Base-by-base conservation (phyloP, 2,888 invertebrate species). In the Drosophila barbarae region DNA sequence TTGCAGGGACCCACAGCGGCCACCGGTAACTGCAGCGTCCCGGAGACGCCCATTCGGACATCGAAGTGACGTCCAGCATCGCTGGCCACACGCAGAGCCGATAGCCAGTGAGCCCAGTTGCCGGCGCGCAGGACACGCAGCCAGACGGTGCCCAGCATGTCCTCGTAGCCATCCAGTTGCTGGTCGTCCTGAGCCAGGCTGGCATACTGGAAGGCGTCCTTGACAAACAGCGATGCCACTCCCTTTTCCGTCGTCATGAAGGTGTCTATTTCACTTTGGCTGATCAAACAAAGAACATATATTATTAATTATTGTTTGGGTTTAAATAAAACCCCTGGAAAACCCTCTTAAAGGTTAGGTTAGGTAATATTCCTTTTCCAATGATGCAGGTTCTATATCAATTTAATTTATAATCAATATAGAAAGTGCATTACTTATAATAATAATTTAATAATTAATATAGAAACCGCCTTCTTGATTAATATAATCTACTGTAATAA, bases 31-130 rank as follows among this genome's bases (percentile, higher is more conserved):
- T 15, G 7, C n/a, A 63, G 13, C 1, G 5, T 32, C 0, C 74
- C 80, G 10, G 77, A 77, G 1, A 68, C 53, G 5, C 80, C 77
- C 32, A 77, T 42, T 1, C 67, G 73, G 2, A 77, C 57, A 46
- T 77, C 73, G 18, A 58, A 75, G 0, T 63, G 66, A 15, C 9
- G 1, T 0, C 28, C 60, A 30, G 32, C 23, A 5, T 10, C n/a
- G 32, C 30, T 65, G 35, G 60, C 73, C n/a, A 8, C 36, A 1
- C 28, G 35, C 12, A 77, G 34, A 1, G 77, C 77, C 46, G 61
- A 51, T 1, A 75, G 46, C 32, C 75, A 67, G 28, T 73, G 57
- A 5, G 30, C 41, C 77, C 77, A 77, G 58, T 71, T 77, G 15
- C 77, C 80, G 9, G 8, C 35, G 15, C 71, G 80, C 15, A 77